A percentile compares a stretch with the other conserved stretches of the same genome.
These are phyloP conservation scores for Dascyllus trimaculatus DNA, from an alignment of 2,113 vertebrate genomes.

Conservation along the genomic window DNA sequence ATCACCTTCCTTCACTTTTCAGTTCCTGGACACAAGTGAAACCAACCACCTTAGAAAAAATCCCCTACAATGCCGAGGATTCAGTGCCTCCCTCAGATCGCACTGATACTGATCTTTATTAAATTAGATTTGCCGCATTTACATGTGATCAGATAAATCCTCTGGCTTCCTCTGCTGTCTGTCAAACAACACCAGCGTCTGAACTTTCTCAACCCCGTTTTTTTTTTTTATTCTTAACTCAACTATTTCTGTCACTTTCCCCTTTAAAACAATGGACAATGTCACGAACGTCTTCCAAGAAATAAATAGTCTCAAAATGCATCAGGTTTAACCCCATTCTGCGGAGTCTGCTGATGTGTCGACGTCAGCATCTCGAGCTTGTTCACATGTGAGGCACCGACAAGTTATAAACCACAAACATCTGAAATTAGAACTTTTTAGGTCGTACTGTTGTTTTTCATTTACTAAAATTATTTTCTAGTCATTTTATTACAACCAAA, in stretches of 20 bases:
- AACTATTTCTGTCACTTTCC: neutral
- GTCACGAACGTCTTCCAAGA: neutral
- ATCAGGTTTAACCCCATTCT: neutral
- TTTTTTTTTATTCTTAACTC: neutral
- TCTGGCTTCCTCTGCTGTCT: neutral
- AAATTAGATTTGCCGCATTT: neutral
- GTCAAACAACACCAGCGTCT: neutral
- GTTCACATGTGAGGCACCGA: neutral
- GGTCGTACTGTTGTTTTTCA: too few species aligned
- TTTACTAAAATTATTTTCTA: too few species aligned
- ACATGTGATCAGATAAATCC: neutral
- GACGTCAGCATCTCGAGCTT: neutral
- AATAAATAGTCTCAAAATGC: neutral
- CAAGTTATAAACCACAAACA: neutral
- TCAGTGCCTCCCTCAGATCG: too few species aligned
- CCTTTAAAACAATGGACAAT: neutral
- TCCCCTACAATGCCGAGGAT: neutral
- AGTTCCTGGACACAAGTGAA: conserved; percentile 2
- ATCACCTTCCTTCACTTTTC: conserved; percentile 4
- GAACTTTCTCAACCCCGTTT: neutral
- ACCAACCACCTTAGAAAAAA: neutral
- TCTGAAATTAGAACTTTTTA: too few species aligned
- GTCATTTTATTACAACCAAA: too few species aligned
- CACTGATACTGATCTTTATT: too few species aligned
- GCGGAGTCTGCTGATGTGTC: neutral